Conservation (phyloP, 2,113 vertebrate species). For the Loxodonta africana region DNA sequence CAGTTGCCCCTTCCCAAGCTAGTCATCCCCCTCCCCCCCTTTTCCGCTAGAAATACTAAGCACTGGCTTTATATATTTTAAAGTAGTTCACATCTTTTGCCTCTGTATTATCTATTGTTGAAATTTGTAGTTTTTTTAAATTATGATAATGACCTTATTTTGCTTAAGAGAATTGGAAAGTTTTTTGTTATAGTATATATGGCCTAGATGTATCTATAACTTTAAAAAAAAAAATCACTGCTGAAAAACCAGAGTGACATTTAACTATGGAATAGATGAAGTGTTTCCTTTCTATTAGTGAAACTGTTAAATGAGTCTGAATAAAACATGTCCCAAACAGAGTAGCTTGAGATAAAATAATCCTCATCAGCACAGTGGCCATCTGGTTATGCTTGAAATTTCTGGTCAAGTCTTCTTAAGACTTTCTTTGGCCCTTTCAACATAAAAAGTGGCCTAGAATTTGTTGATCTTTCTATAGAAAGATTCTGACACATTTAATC, state of each 20-base stretch:
- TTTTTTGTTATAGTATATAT: conserved; percentile 26
- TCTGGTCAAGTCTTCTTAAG: conserved; percentile 24
- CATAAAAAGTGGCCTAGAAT: conserved; percentile 24
- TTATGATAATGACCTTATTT: conserved; percentile 21
- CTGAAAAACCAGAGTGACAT: conserved; percentile 28
- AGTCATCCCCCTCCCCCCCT: background rate
- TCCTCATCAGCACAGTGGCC: background rate
- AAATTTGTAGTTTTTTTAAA: conserved; percentile 41
- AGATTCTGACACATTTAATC: background rate
- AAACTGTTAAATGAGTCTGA: conserved; percentile 27
- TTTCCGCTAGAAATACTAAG: background rate
- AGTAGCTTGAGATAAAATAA: background rate
- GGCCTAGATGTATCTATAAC: background rate
- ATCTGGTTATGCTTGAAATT: background rate
- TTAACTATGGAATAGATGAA: background rate
- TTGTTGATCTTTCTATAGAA: conserved; percentile 18
- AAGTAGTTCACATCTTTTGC: background rate
- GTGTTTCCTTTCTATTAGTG: background rate
- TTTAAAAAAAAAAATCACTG: background rate
- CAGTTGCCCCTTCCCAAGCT: background rate
- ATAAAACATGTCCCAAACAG: background rate
- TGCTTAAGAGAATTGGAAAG: conserved; percentile 43
- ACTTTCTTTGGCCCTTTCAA: background rate
- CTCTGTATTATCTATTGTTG: background rate
- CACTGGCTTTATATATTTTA: conserved; percentile 21